A percentile compares a stretch with the other conserved stretches of the same genome.
These are phyloP conservation scores for Holacanthella duospinosa DNA, from an alignment of 2,888 invertebrate genomes.

Conservation along the genomic window DNA sequence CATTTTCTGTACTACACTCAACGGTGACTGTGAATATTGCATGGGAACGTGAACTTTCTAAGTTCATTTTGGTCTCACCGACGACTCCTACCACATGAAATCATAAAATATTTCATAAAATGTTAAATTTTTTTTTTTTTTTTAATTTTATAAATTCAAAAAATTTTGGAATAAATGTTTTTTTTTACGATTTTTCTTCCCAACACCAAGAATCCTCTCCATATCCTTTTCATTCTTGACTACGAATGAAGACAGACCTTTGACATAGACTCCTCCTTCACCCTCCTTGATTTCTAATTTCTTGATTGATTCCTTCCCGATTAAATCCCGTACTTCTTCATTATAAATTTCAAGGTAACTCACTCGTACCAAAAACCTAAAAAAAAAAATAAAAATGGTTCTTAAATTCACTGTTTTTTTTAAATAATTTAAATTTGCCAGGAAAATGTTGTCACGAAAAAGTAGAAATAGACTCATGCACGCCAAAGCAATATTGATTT, in stretches of 20 bases:
- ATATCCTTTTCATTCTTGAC: constrained; percentile 94
- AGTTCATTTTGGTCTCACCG: constrained; percentile 94
- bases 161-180: not conserved
- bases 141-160: too few relatives aligned
- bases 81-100: constrained; percentile 62
- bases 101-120: too few relatives aligned
- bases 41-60: constrained; percentile 90
- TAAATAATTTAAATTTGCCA: too few relatives aligned
- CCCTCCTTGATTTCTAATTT: constrained; percentile 82
- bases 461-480: not conserved
- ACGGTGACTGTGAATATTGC: constrained; percentile 97
- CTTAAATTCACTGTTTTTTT: too few relatives aligned
- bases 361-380: constrained; percentile 77
- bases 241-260: constrained; percentile 93
- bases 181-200: constrained; percentile 82
- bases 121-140: not conserved
- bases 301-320: constrained; percentile 71
- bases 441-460: constrained; percentile 1
- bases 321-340: constrained; percentile 91
- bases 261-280: constrained; percentile 95
- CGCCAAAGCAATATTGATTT: too few relatives aligned
- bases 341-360: constrained; percentile 99
- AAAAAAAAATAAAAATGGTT: not conserved
- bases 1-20: constrained; percentile 82
- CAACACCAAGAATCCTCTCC: constrained; percentile 86